Evolutionary conservation across 2,113 vertebrate species (phyloP).

Genomic region (Vidua macroura): DNA sequence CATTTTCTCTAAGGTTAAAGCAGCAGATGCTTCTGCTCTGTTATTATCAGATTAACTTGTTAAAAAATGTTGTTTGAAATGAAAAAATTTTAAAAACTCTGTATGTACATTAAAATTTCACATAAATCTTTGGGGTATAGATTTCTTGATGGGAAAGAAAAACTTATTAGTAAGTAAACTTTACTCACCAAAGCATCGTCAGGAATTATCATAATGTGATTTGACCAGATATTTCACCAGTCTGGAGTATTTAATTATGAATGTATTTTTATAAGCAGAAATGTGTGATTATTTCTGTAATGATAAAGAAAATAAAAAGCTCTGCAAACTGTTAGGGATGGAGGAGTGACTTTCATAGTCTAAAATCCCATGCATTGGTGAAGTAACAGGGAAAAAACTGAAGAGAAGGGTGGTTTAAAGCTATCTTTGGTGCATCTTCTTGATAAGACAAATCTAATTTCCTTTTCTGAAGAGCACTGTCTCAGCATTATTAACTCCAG

Average conservation of each 20-base stretch:
- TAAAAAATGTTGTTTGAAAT: neutral
- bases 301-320: neutral
- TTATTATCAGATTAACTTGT: neutral
- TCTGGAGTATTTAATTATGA: neutral
- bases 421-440: conserved; percentile 7
- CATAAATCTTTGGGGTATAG: neutral
- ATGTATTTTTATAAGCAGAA: neutral
- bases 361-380: neutral
- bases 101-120: neutral
- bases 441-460: conserved; percentile 56
- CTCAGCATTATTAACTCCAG: conserved; percentile 27
- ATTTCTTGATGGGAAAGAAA: neutral
- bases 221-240: neutral
- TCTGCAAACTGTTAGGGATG: neutral
- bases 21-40: neutral
- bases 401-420: neutral
- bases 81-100: neutral
- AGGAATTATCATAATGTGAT: neutral
- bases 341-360: neutral
- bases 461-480: conserved; percentile 14
- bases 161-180: neutral
- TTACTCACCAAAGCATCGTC: neutral
- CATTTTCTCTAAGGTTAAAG: neutral
- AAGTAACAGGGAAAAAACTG: neutral
- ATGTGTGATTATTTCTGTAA: neutral